These are phyloP conservation scores for Coilia nasus DNA, from an alignment of 2,797 vertebrate species.

Conservation along the genomic window DNA sequence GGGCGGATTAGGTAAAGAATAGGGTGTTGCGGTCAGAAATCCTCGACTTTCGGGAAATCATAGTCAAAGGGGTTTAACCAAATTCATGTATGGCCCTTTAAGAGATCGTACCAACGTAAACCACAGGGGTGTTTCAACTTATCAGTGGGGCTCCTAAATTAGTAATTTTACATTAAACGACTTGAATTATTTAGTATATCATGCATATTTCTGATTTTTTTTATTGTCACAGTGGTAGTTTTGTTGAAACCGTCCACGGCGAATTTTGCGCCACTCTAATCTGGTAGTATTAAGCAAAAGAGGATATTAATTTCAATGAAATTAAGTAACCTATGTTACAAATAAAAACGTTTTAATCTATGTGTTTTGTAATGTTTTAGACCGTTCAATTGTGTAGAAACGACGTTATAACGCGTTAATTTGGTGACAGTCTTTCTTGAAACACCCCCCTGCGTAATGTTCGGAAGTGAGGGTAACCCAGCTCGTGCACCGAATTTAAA, in stretches of 20 bases:
- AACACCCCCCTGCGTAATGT: background rate
- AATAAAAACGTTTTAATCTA: too few relatives aligned
- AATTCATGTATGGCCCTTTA: conserved; percentile 18
- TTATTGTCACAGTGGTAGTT: background rate
- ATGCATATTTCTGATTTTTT: too few relatives aligned
- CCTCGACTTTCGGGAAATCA: too few relatives aligned
- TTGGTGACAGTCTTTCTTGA: too few relatives aligned
- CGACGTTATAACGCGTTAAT: too few relatives aligned
- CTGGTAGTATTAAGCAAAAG: background rate
- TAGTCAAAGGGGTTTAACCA: background rate
- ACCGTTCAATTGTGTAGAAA: too few relatives aligned
- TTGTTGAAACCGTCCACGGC: background rate
- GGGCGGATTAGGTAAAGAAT: too few relatives aligned
- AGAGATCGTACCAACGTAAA: conserved; percentile 22
- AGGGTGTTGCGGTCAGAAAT: too few relatives aligned
- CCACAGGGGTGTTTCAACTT: background rate
- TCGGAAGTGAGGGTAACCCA: conserved; percentile 14
- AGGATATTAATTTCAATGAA: background rate
- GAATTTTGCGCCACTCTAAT: background rate
- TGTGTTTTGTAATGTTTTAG: background rate
- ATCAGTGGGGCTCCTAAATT: too few relatives aligned
- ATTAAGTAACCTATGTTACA: background rate
- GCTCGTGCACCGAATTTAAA: conserved; percentile 37
- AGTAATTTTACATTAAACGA: too few relatives aligned
- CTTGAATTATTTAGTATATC: too few relatives aligned